Conservation (phyloP, 2,113 vertebrate genomes). For the Tichodroma muraria region DNA sequence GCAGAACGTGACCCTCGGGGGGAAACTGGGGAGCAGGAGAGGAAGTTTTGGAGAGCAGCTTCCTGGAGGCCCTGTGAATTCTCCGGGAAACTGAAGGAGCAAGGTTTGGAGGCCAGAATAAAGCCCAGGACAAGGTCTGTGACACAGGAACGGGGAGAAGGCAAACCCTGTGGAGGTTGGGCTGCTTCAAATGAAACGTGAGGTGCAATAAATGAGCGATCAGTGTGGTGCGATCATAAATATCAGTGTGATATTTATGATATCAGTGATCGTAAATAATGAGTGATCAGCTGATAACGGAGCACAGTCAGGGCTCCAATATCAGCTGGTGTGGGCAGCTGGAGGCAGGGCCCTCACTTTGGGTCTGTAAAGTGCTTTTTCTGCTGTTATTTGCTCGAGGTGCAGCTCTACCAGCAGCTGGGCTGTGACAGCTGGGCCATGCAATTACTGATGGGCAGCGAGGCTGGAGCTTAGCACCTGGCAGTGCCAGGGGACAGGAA, state of each 20-base stretch:
- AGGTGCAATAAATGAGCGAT: not conserved
- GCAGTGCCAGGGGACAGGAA: not conserved
- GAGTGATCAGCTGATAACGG: no score
- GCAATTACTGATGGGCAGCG: not conserved
- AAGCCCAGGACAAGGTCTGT: not conserved
- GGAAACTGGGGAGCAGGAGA: not conserved
- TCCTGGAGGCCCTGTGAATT: not conserved
- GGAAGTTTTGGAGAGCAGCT: not conserved
- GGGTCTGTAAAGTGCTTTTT: not conserved
- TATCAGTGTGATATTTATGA: no score
- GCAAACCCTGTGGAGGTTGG: not conserved
- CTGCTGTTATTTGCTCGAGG: not conserved
- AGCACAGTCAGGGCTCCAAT: not conserved
- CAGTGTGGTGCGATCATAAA: no score
- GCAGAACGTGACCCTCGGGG: not conserved
- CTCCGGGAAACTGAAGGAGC: not conserved
- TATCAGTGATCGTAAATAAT: no score
- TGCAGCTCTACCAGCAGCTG: not conserved
- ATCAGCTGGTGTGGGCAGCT: not conserved
- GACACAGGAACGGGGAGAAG: not conserved
- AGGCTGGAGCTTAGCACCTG: conserved; percentile 12
- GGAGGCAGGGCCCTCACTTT: not conserved
- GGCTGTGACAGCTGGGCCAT: not conserved
- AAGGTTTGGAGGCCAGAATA: not conserved
- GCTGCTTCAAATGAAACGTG: not conserved